Evolutionary conservation across 2,888 invertebrate genomes (phyloP).

Genomic region (Xylocampa areola): DNA sequence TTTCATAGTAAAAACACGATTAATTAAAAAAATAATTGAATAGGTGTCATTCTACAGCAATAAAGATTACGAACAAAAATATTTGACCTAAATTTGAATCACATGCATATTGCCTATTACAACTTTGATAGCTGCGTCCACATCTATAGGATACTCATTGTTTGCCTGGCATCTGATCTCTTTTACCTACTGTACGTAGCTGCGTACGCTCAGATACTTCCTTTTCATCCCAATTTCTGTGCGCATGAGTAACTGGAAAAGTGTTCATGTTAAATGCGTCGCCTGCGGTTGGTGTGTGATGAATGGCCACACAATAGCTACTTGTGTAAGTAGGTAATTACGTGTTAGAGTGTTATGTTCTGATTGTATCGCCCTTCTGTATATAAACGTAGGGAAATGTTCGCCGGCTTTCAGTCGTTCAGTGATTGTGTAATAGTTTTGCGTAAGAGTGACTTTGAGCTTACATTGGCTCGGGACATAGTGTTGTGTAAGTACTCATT

Average conservation of each 20-base stretch:
- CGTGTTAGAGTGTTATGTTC: conserved; percentile 42
- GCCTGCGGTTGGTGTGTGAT: conserved; percentile 26
- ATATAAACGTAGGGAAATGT: conserved; percentile 54
- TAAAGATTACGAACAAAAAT: too few species aligned
- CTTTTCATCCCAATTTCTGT: neutral
- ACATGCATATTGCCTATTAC: too few species aligned
- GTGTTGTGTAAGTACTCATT: conserved; percentile 36
- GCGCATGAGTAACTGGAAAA: conserved; percentile 21
- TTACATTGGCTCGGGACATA: conserved; percentile 12
- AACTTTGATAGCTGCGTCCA: too few species aligned
- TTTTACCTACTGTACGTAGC: too few species aligned
- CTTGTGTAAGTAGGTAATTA: conserved; percentile 42
- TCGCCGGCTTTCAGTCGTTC: conserved; percentile 49
- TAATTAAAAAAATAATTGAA: too few species aligned
- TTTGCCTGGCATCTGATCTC: too few species aligned
- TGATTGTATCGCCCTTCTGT: conserved; percentile 34
- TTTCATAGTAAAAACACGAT: too few species aligned
- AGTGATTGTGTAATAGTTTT: conserved; percentile 39
- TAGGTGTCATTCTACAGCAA: too few species aligned
- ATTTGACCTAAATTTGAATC: too few species aligned
- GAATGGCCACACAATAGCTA: conserved; percentile 24
- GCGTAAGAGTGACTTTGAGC: conserved; percentile 27
- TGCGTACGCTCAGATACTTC: too few species aligned
- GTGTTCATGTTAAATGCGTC: neutral
- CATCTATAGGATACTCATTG: too few species aligned